phyloP scores from a whole-genome alignment of 2,888 invertebrate genomes.

The Pantelozetes paolii region DNA sequence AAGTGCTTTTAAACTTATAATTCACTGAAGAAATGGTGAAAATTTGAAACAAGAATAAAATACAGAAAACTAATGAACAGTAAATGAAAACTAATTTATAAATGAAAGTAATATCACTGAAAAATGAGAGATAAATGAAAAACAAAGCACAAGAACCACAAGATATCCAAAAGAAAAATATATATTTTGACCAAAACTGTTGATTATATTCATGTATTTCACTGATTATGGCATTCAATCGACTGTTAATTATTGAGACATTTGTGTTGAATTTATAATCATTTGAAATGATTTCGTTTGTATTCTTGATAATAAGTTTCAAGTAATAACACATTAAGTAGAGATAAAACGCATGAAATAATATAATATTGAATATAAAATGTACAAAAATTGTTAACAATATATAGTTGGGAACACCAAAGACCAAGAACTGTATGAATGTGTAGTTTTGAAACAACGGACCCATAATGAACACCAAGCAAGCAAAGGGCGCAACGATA shows the following conservation, averaged over 20 bases:
- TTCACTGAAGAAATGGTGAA: constrained; percentile 16
- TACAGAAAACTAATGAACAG: neutral
- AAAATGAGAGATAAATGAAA: neutral
- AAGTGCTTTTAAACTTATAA: neutral
- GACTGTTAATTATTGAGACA: neutral
- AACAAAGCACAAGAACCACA: neutral
- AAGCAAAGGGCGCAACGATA: neutral
- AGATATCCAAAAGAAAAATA: too few species aligned
- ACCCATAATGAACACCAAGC: too few species aligned
- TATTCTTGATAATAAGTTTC: neutral
- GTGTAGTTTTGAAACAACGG: neutral
- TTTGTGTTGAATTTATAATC: too few species aligned
- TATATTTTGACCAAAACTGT: too few species aligned
- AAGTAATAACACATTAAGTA: constrained; percentile 1
- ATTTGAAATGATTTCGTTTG: neutral
- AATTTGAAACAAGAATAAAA: neutral
- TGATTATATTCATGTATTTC: neutral
- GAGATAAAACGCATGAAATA: too few species aligned
- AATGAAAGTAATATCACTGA: neutral
- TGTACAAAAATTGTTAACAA: too few species aligned
- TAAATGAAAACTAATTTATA: neutral
- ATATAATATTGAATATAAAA: too few species aligned
- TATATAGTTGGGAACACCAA: too few species aligned
- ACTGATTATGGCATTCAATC: neutral
- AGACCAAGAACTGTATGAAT: neutral